A percentile compares a stretch with the other conserved stretches of the same genome.
These are phyloP conservation scores for Lagria hirta DNA, from an alignment of 2,888 invertebrate species.

Conservation along the genomic window DNA sequence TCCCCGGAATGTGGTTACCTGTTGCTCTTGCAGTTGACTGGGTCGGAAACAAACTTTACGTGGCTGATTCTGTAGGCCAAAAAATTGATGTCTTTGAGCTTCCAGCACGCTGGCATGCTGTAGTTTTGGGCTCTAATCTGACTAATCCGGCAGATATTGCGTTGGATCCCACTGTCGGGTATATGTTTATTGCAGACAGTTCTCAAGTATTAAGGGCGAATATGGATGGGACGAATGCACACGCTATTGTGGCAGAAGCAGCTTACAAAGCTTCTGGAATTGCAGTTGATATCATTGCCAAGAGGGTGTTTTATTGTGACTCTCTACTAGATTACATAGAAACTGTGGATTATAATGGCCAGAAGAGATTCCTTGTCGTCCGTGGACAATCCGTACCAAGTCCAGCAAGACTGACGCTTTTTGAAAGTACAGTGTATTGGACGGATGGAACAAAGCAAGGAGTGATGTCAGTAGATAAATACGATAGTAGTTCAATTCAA, in stretches of 20 bases:
- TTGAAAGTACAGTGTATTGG: constrained; percentile 88
- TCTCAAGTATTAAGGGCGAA: constrained; percentile 82
- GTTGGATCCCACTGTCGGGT: constrained; percentile 86
- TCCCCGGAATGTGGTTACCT: constrained; percentile 86
- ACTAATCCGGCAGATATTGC: constrained; percentile 90
- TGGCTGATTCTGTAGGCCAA: constrained; percentile 89
- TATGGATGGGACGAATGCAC: constrained; percentile 89
- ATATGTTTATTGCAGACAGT: constrained; percentile 85
- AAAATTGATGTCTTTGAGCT: constrained; percentile 93
- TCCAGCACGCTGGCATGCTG: constrained; percentile 83
- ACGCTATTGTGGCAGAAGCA: constrained; percentile 85
- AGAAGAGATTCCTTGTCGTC: constrained; percentile 75
- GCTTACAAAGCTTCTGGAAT: constrained; percentile 93
- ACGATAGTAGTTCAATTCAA: constrained; percentile 77
- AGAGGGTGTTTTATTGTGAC: constrained; percentile 95
- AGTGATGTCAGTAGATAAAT: constrained; percentile 84
- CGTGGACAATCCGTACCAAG: constrained; percentile 84
- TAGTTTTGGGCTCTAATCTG: constrained; percentile 87
- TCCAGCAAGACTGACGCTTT: constrained; percentile 79
- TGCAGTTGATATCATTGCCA: constrained; percentile 85
- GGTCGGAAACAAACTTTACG: constrained; percentile 94
- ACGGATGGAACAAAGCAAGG: constrained; percentile 82
- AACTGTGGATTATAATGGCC: constrained; percentile 90
- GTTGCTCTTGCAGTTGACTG: constrained; percentile 94
- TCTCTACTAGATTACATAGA: constrained; percentile 93